These are phyloP conservation scores for Therioaphis trifolii DNA, from an alignment of 2,888 invertebrate species.

Conservation along the genomic window DNA sequence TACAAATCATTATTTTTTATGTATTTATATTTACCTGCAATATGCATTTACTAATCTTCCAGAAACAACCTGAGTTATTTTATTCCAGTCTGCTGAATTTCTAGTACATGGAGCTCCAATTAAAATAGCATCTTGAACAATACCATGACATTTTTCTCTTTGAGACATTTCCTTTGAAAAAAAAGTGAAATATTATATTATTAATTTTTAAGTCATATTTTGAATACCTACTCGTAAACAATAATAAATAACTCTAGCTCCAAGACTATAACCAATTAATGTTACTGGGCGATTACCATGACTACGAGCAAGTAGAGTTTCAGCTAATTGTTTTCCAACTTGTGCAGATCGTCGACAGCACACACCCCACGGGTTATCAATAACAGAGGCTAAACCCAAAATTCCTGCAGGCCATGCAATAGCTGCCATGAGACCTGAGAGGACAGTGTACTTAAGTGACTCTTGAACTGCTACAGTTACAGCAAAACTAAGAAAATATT, in stretches of 20 bases:
- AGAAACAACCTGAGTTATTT: slow-evolving; percentile 72
- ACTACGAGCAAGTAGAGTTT: slow-evolving; percentile 73
- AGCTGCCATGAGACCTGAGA: slow-evolving; percentile 75
- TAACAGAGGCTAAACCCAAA: slow-evolving; percentile 72
- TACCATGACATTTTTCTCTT: slow-evolving; percentile 72
- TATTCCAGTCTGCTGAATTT: slow-evolving; percentile 72
- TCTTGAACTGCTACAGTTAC: slow-evolving; percentile 75
- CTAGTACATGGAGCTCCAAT: slow-evolving; percentile 76
- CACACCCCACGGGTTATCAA: slow-evolving; percentile 78
- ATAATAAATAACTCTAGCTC: slow-evolving; percentile 77
- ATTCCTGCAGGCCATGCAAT: slow-evolving; percentile 76
- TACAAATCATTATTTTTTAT: too few relatives aligned
- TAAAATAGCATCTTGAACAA: slow-evolving; percentile 76
- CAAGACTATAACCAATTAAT: slow-evolving; percentile 76
- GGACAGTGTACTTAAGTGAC: slow-evolving; percentile 75
- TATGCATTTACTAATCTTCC: slow-evolving; percentile 77
- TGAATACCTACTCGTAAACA: slow-evolving; percentile 72
- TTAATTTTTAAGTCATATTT: not conserved
- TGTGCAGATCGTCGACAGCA: slow-evolving; percentile 74
- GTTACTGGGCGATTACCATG: slow-evolving; percentile 77
- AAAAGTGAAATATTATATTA: not conserved
- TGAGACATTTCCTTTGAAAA: slow-evolving; percentile 70
- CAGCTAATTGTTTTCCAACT: slow-evolving; percentile 75
- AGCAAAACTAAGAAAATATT: slow-evolving; percentile 73
- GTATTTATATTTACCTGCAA: slow-evolving; percentile 72